These are phyloP conservation scores for Tuta absoluta DNA, from an alignment of 2,888 invertebrate genomes.

Conservation along the genomic window DNA sequence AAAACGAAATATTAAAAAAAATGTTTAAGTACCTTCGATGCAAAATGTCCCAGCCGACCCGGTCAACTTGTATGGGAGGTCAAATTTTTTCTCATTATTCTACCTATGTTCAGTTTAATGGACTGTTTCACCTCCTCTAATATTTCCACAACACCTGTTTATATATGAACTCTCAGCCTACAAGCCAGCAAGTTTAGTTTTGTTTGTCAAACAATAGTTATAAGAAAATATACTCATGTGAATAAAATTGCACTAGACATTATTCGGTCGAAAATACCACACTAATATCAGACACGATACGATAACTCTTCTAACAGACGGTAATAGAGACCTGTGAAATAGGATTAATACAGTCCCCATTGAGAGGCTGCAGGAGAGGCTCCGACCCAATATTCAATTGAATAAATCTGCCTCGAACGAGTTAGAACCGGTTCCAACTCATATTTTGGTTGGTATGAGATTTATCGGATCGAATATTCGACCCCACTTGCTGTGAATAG, in stretches of 20 bases:
- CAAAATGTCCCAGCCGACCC: too few relatives aligned
- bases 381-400: constrained; percentile 27
- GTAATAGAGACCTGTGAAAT: constrained; percentile 24
- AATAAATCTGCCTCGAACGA: constrained; percentile 25
- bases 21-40: too few relatives aligned
- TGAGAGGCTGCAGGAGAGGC: constrained; percentile 19
- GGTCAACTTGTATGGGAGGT: too few relatives aligned
- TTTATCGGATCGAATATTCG: constrained; percentile 27
- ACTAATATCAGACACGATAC: background rate
- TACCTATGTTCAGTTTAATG: too few relatives aligned
- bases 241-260: background rate
- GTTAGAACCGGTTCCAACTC: constrained; percentile 21
- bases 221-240: too few relatives aligned
- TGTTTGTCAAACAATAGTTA: too few relatives aligned
- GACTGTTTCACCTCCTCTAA: too few relatives aligned
- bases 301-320: constrained; percentile 20
- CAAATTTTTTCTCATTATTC: too few relatives aligned
- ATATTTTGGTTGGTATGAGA: constrained; percentile 23
- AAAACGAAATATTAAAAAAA: too few relatives aligned
- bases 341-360: constrained; percentile 23
- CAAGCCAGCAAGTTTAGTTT: too few relatives aligned
- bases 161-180: too few relatives aligned
- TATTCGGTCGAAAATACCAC: background rate
- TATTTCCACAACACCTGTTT: too few relatives aligned
- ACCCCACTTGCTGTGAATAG: constrained; percentile 20